Evolutionary conservation across 2,113 vertebrate species (phyloP), one percentile per base, ranked within the genome.

Genomic region (Hemichromis elongatus): DNA sequence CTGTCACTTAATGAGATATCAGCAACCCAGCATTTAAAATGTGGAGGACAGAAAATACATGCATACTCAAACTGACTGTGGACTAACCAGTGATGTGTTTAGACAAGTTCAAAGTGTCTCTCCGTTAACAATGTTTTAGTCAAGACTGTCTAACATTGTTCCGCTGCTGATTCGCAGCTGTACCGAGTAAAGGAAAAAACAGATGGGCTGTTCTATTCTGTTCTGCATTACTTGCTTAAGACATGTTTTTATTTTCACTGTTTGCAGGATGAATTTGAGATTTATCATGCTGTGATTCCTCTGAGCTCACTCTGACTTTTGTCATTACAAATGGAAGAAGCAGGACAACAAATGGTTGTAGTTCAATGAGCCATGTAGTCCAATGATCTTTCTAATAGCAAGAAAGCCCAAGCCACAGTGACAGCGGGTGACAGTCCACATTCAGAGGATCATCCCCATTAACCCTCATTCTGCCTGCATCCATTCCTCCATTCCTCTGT

Each of bases 1-100:
- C 90, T 92, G 92, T 88, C 92, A 85, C 90, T 87, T 93, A 89
- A 92, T 91, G 90, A 88, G 89, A 89, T 86, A 90, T 81, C 68
- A 85, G 81, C 55, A 80, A 81, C 81, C 82, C 80, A 52, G 81
- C 84, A 54, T 91, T 94, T 88, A 85, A 90, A 89, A 86, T 3
- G 37, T 13, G 47, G 24, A 85, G 70, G 79, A 35, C 81, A 68
- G 42, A 79, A 80, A 85, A 61, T 35, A 84, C 28, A n/a, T 9
- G 61, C 63, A 54, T 9, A 54, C 59, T 45, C 63, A 50, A 19
- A 89, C 24, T 5, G 80, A 30, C 42, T 24, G 12, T 2, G 18
- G 66, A 75, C 79, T 37, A 86, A 87, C 81, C 80, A 56, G 19
- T 85, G 53, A 59, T 91, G 89, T 80, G 86, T 89, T 87, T 84